These are phyloP conservation scores for Echinometra lucunter DNA, from an alignment of 53 echinoderm and acorn worm species.

Conservation along the genomic window DNA sequence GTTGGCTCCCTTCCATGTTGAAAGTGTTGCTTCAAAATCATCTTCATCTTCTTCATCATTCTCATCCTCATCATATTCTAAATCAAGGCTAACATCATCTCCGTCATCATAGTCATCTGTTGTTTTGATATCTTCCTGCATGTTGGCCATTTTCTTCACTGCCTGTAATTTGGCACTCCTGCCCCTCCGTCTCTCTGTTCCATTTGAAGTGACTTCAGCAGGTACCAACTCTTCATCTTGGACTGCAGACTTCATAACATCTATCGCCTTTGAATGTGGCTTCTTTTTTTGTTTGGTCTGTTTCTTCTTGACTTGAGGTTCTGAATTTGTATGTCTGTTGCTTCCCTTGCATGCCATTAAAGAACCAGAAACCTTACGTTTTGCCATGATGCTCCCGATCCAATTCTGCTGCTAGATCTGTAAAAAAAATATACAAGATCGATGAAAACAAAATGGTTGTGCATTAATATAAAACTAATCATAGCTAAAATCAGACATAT, in stretches of 20 bases:
- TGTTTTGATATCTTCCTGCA: conserved; percentile 33
- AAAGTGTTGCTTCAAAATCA: conserved; percentile 43
- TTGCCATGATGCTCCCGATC: background rate
- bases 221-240: background rate
- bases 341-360: background rate
- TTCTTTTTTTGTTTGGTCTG: background rate
- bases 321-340: background rate
- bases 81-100: conserved; percentile 26
- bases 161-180: conserved; percentile 64
- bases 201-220: conserved; percentile 3
- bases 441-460: background rate
- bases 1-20: background rate
- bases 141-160: conserved; percentile 65
- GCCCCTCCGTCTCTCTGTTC: background rate
- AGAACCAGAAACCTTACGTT: background rate
- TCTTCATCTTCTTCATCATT: conserved; percentile 55
- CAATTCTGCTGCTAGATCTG: background rate
- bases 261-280: background rate
- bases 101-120: background rate
- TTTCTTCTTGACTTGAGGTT: background rate
- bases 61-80: conserved; percentile 12
- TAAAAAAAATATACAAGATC: background rate
- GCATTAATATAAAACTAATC: background rate
- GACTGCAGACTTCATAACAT: background rate
- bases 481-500: too few species aligned